Percentiles rank a stretch among this genome's conserved stretches.
phyloP scores from a whole-genome alignment of 2,113 vertebrate species.

The Piprites chloris region DNA sequence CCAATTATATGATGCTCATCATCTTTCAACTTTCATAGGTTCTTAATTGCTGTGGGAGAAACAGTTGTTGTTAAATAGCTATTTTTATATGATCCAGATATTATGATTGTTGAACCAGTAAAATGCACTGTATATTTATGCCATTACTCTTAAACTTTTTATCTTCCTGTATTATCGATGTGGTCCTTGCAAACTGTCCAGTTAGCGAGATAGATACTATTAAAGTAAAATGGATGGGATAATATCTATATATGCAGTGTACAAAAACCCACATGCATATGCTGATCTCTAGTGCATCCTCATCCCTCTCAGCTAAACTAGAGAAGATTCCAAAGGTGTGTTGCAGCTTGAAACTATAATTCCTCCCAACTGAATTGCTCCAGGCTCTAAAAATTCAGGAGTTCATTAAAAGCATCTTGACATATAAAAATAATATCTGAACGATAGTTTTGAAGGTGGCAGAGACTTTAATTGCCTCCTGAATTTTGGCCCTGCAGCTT shows the following conservation, averaged over 20 bases:
- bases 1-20: constrained; percentile 35
- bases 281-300: neutral
- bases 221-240: neutral
- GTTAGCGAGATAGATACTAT: neutral
- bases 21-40: constrained; percentile 33
- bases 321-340: neutral
- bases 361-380: neutral
- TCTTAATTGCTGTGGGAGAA: constrained; percentile 59
- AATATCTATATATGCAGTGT: neutral
- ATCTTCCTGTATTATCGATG: neutral
- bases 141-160: neutral
- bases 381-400: neutral
- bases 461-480: neutral
- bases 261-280: neutral
- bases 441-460: neutral
- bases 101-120: neutral
- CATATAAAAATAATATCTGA: neutral
- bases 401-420: neutral
- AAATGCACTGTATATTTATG: neutral
- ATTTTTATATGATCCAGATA: constrained; percentile 29
- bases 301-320: neutral
- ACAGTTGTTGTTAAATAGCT: constrained; percentile 39
- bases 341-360: neutral
- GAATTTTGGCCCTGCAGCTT: neutral
- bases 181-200: neutral